phyloP scores from a whole-genome alignment of 23 tunicate species.

The Halocynthia aurantium region DNA sequence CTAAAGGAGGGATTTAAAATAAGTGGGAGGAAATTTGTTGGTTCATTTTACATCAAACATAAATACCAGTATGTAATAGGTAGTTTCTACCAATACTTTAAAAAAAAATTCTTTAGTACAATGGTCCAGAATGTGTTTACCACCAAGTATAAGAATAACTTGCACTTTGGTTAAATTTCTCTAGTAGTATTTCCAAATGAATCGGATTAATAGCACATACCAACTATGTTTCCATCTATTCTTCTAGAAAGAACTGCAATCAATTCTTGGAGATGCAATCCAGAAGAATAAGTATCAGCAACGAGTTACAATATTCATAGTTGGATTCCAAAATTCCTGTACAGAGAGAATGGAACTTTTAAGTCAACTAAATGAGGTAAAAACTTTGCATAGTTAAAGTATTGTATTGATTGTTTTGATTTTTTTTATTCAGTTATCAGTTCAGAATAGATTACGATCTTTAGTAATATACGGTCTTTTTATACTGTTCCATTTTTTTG shows the following conservation, averaged over 20 bases:
- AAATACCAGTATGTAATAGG: no score
- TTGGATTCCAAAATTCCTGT: conserved; percentile 60
- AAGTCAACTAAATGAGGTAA: conserved; percentile 61
- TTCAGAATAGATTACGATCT: background rate
- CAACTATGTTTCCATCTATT: background rate
- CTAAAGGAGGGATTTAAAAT: no score
- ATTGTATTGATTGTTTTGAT: background rate
- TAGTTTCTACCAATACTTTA: no score
- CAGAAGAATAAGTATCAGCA: conserved; percentile 70
- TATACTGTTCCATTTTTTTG: background rate
- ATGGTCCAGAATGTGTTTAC: no score
- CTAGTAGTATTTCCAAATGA: no score
- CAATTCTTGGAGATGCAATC: conserved; percentile 48
- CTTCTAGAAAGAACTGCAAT: conserved; percentile 52
- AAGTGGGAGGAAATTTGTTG: no score
- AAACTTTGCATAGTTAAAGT: background rate
- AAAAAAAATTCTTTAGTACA: no score
- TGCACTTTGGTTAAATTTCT: no score
- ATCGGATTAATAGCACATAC: background rate
- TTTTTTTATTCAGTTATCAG: background rate
- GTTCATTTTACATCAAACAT: no score
- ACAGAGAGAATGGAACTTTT: conserved; percentile 43
- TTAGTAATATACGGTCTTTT: background rate
- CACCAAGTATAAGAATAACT: no score
- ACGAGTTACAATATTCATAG: conserved; percentile 47